Percentiles rank a stretch among this genome's conserved stretches.
Conservation (phyloP, 2,113 vertebrate genomes). For the Daubentonia madagascariensis region DNA sequence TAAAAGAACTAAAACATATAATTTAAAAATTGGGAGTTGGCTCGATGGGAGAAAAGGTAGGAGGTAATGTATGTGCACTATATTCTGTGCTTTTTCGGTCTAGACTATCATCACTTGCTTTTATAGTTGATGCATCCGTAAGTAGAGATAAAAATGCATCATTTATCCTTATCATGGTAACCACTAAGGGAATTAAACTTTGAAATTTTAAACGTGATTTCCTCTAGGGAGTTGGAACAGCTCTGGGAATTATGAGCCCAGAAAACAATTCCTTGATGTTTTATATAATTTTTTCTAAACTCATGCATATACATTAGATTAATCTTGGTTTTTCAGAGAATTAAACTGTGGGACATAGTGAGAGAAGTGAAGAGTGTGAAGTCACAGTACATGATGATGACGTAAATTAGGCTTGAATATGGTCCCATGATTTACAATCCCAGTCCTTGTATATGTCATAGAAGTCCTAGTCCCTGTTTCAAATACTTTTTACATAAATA, state of each 20-base stretch:
- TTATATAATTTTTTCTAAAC: not conserved
- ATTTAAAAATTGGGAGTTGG: not conserved
- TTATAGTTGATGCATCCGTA: not conserved
- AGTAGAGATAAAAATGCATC: not conserved
- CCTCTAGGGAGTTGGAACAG: not conserved
- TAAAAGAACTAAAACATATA: not conserved
- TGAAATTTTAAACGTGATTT: not conserved
- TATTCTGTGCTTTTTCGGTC: not conserved
- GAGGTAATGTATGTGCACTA: accelerated
- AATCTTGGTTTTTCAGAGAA: not conserved
- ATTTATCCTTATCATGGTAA: not conserved
- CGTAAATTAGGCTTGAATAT: not conserved
- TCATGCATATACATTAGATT: not conserved
- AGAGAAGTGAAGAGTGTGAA: not conserved
- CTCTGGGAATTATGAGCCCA: not conserved
- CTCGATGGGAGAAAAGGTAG: not conserved
- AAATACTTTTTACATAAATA: not conserved
- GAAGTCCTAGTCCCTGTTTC: not conserved
- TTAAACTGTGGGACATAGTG: not conserved
- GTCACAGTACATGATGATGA: not conserved
- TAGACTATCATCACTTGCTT: not conserved
- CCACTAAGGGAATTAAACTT: not conserved
- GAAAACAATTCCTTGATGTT: not conserved
- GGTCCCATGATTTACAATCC: not conserved
- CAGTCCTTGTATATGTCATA: not conserved